Conservation (phyloP, 1,140 invertebrate species). For the Lasaia peninsularis region DNA sequence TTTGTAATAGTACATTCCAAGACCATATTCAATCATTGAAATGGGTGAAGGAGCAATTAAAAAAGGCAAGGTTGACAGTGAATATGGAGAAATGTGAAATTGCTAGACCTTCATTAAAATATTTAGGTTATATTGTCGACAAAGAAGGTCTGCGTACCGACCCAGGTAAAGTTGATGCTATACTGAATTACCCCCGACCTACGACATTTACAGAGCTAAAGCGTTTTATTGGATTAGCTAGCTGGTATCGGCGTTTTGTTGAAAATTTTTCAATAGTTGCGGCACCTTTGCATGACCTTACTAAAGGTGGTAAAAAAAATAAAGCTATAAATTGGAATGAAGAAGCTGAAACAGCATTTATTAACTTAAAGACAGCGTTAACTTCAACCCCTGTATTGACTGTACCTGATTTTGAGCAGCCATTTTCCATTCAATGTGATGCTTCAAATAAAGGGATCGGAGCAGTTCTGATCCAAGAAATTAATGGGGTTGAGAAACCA, state of each 20-base stretch:
- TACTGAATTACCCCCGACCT: slow-evolving; percentile 58
- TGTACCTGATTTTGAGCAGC: slow-evolving; percentile 43
- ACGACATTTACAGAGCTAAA: slow-evolving; percentile 43
- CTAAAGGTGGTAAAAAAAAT: slow-evolving; percentile 34
- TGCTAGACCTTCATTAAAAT: slow-evolving; percentile 31
- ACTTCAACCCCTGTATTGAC: slow-evolving; percentile 43
- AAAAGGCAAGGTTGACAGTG: slow-evolving; percentile 34
- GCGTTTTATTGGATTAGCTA: slow-evolving; percentile 48
- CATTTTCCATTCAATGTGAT: slow-evolving; percentile 50
- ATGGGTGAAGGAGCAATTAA: slow-evolving; percentile 32
- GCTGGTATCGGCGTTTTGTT: slow-evolving; percentile 70
- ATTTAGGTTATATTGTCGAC: slow-evolving; percentile 46
- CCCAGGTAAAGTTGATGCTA: slow-evolving; percentile 61
- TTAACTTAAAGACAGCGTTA: slow-evolving; percentile 44
- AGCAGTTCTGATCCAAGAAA: slow-evolving; percentile 42
- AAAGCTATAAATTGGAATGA: slow-evolving; percentile 29
- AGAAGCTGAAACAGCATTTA: slow-evolving; percentile 27
- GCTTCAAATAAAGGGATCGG: slow-evolving; percentile 45
- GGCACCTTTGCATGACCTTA: slow-evolving; percentile 50
- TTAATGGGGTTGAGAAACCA: slow-evolving; percentile 30
- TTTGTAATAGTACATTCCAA: slow-evolving; percentile 35
- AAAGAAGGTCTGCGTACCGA: slow-evolving; percentile 47
- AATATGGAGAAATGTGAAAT: slow-evolving; percentile 36
- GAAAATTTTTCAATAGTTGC: slow-evolving; percentile 49
- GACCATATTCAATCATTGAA: slow-evolving; percentile 35